Evolutionary conservation across 2,797 vertebrate species (phyloP).

Genomic region (Acrossocheilus fasciatus): DNA sequence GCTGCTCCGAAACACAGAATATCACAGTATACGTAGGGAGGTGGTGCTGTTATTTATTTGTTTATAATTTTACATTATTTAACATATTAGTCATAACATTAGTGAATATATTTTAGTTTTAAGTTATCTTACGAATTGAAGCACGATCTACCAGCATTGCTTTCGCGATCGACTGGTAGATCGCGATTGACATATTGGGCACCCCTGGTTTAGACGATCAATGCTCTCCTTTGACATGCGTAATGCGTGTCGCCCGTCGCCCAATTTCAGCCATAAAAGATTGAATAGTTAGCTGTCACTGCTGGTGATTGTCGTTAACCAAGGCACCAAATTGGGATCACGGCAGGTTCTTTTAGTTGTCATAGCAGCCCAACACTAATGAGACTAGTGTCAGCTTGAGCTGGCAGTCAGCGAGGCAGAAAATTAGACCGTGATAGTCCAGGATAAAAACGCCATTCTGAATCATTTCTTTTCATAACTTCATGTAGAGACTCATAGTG

Average conservation of each 20-base stretch:
- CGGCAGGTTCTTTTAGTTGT: slow-evolving; percentile 37
- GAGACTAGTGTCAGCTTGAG: slow-evolving; percentile 37
- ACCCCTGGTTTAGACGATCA: neutral
- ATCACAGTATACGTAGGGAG: too few relatives aligned
- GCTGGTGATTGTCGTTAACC: slow-evolving; percentile 27
- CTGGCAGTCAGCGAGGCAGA: slow-evolving; percentile 34
- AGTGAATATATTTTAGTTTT: too few relatives aligned
- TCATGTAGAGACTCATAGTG: neutral
- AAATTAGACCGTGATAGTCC: slow-evolving; percentile 13
- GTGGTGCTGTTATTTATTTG: too few relatives aligned
- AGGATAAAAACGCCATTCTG: slow-evolving; percentile 4
- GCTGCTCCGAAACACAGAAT: too few relatives aligned
- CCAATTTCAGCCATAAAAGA: neutral
- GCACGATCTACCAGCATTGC: too few relatives aligned
- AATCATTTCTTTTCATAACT: neutral
- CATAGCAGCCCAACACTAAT: slow-evolving; percentile 45
- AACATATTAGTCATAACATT: too few relatives aligned
- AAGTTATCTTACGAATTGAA: too few relatives aligned
- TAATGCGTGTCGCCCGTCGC: neutral
- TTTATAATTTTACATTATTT: too few relatives aligned
- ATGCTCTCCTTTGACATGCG: neutral
- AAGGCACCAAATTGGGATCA: slow-evolving; percentile 20
- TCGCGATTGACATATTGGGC: too few relatives aligned
- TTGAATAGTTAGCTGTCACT: neutral
- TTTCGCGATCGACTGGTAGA: too few relatives aligned